These are phyloP conservation scores for Oryzias dopingdopingensis DNA, from an alignment of 2,797 vertebrate genomes.

Conservation along the genomic window DNA sequence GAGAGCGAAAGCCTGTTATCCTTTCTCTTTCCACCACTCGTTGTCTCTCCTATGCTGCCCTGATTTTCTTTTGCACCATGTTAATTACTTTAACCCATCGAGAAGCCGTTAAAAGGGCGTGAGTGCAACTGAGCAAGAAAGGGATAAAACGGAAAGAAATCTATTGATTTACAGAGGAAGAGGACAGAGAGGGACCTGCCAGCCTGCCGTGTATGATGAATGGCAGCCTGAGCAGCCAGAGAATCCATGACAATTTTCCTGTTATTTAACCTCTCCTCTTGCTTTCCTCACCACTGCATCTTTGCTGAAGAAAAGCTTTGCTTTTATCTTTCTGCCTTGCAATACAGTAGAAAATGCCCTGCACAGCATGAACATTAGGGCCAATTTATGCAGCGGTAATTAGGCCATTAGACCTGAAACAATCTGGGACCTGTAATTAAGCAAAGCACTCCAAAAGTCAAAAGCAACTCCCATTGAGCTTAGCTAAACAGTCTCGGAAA, in stretches of 20 bases:
- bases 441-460: conserved; percentile 78
- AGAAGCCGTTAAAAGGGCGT: conserved; percentile 41
- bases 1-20: conserved; percentile 34
- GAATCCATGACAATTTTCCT: conserved; percentile 47
- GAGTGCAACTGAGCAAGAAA: conserved; percentile 39
- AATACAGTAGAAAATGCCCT: conserved; percentile 46
- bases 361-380: conserved; percentile 64
- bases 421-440: conserved; percentile 81
- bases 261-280: conserved; percentile 52
- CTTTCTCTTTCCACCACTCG: conserved; percentile 23
- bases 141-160: conserved; percentile 25
- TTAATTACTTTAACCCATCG: conserved; percentile 56
- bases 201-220: conserved; percentile 72
- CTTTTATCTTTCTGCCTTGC: conserved; percentile 36
- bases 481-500: conserved; percentile 68
- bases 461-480: conserved; percentile 76
- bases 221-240: conserved; percentile 65
- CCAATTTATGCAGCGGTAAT: conserved; percentile 81
- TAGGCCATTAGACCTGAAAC: conserved; percentile 79
- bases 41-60: conserved; percentile 5
- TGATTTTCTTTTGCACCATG: conserved; percentile 31
- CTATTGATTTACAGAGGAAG: conserved; percentile 31
- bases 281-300: conserved; percentile 41
- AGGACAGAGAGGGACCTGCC: conserved; percentile 58
- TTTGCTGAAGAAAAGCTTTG: conserved; percentile 38